Evolutionary conservation across 1,140 invertebrate species (phyloP).

Genomic region (Neuroterus valhalla): DNA sequence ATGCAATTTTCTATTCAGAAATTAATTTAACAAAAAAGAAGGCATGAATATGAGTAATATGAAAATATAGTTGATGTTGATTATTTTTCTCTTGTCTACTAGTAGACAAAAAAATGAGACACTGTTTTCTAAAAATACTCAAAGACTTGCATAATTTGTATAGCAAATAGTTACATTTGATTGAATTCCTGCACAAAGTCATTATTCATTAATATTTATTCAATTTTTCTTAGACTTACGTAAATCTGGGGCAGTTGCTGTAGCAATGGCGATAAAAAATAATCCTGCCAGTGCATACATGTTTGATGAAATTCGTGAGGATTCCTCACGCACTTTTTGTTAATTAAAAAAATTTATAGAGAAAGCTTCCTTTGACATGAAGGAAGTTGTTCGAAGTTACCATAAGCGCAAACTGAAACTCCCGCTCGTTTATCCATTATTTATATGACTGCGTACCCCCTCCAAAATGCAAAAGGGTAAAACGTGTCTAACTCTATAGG

Average conservation of each 20-base stretch:
- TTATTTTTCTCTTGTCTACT: too few relatives aligned
- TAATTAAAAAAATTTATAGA: slow-evolving; percentile 40
- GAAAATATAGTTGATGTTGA: too few relatives aligned
- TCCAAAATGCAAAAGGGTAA: slow-evolving; percentile 36
- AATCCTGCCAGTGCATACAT: slow-evolving; percentile 50
- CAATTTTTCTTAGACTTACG: slow-evolving; percentile 43
- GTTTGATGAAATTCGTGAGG: slow-evolving; percentile 29
- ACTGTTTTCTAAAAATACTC: too few relatives aligned
- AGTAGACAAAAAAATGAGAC: too few relatives aligned
- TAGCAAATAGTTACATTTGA: too few relatives aligned
- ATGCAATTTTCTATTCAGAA: too few relatives aligned
- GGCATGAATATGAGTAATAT: too few relatives aligned
- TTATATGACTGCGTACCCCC: slow-evolving; percentile 58
- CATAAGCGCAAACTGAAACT: slow-evolving; percentile 56
- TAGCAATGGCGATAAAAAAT: slow-evolving; percentile 33
- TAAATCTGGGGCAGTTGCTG: slow-evolving; percentile 38
- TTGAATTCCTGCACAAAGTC: too few relatives aligned
- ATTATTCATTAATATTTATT: too few relatives aligned
- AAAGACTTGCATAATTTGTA: too few relatives aligned
- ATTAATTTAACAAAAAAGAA: too few relatives aligned
- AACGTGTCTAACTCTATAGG: not conserved
- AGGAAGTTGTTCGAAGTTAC: slow-evolving; percentile 49
- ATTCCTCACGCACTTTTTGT: slow-evolving; percentile 33
- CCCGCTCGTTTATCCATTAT: slow-evolving; percentile 59
- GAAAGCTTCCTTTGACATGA: slow-evolving; percentile 37